Conservation (phyloP, 2,113 vertebrate genomes). For the Motacilla tschutschensis region DNA sequence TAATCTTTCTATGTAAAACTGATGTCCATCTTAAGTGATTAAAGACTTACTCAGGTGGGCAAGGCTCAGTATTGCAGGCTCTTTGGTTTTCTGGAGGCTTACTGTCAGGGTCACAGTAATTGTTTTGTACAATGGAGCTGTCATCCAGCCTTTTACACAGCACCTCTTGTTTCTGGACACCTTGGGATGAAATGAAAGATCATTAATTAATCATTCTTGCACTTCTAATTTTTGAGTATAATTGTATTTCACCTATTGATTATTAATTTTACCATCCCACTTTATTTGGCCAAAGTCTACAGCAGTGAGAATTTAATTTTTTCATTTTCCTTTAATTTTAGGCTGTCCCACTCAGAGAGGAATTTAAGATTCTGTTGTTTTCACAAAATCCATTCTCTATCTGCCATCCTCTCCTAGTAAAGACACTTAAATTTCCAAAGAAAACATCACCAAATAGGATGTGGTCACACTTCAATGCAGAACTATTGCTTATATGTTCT, state of each 20-base stretch:
- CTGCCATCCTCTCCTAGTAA: background rate
- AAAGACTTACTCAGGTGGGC: conserved; percentile 93
- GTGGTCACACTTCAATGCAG: background rate
- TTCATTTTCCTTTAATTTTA: conserved; percentile 28
- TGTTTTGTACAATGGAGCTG: conserved; percentile 93
- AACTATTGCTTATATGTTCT: conserved; percentile 19
- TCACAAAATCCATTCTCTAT: conserved; percentile 18
- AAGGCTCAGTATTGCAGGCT: conserved; percentile 93
- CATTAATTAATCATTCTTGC: conserved; percentile 9
- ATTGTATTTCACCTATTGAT: background rate
- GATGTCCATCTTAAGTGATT: background rate
- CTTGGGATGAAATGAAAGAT: conserved; percentile 69
- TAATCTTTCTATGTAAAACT: background rate
- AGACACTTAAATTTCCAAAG: conserved; percentile 1
- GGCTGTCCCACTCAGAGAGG: background rate
- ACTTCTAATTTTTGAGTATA: background rate
- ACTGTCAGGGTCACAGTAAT: conserved; percentile 92
- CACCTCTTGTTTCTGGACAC: conserved; percentile 91
- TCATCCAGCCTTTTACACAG: conserved; percentile 95
- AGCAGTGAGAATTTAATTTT: background rate
- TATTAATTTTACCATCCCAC: background rate
- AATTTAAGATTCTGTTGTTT: conserved; percentile 45
- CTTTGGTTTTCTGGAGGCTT: conserved; percentile 94
- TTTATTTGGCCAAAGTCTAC: background rate
- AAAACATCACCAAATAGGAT: conserved; percentile 34